These are phyloP conservation scores for Epinephelus moara DNA, from an alignment of 2,113 vertebrate genomes.

Conservation along the genomic window DNA sequence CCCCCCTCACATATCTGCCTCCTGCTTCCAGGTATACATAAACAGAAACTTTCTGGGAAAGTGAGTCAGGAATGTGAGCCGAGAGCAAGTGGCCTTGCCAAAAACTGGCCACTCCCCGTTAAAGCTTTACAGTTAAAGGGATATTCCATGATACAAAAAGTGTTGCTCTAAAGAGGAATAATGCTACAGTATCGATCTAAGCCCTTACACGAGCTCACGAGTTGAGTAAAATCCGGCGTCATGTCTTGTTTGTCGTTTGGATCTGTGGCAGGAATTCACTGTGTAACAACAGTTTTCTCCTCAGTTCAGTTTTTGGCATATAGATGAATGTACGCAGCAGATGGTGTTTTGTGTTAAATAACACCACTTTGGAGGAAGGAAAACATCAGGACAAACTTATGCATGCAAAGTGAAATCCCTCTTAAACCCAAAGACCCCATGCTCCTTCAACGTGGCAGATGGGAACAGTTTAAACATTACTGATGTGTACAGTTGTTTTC, in stretches of 20 bases:
- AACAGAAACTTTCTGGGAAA: slow-evolving; percentile 60
- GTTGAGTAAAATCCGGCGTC: neutral
- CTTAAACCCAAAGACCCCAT: slow-evolving; percentile 22
- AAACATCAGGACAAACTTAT: slow-evolving; percentile 50
- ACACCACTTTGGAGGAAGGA: slow-evolving; percentile 24
- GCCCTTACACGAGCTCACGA: neutral
- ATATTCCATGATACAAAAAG: neutral
- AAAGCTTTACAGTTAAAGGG: slow-evolving; percentile 68
- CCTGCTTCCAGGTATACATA: slow-evolving; percentile 57
- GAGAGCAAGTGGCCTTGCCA: slow-evolving; percentile 49
- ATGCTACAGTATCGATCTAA: neutral
- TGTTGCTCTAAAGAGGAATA: neutral
- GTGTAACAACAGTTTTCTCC: slow-evolving; percentile 21
- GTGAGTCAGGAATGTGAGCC: slow-evolving; percentile 63
- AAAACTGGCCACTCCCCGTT: slow-evolving; percentile 29
- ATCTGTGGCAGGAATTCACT: slow-evolving; percentile 11
- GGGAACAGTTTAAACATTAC: neutral
- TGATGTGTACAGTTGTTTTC: slow-evolving; percentile 12
- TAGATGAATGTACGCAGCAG: slow-evolving; percentile 55
- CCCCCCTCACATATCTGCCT: neutral
- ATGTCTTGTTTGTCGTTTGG: slow-evolving; percentile 19
- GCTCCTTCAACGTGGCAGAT: slow-evolving; percentile 18
- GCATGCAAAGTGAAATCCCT: slow-evolving; percentile 22
- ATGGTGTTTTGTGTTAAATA: slow-evolving; percentile 37
- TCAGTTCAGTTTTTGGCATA: slow-evolving; percentile 44